Percentiles rank a stretch among this genome's conserved stretches.
phyloP scores from a whole-genome alignment of 2,113 vertebrate species.

The Eptesicus fuscus region DNA sequence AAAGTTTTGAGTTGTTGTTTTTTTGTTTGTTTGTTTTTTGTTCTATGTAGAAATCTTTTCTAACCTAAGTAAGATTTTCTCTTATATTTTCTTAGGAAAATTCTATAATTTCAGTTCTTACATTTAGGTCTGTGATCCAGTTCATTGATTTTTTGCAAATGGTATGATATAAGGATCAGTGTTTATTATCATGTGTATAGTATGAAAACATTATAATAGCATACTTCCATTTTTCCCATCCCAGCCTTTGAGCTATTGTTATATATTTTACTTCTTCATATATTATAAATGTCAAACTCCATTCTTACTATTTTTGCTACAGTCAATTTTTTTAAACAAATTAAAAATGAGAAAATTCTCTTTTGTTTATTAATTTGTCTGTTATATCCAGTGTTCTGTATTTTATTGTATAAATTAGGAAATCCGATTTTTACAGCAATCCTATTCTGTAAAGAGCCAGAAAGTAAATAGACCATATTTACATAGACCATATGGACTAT shows the following conservation, averaged over 20 bases:
- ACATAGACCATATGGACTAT: neutral
- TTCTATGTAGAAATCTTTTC: neutral
- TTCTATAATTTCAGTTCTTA: neutral
- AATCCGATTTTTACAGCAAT: neutral
- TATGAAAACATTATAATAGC: neutral
- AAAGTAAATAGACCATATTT: neutral
- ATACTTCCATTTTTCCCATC: neutral
- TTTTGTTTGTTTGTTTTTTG: neutral
- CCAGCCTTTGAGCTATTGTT: neutral
- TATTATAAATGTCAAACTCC: neutral
- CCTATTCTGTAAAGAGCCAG: neutral
- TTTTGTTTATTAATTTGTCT: neutral
- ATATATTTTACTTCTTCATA: neutral
- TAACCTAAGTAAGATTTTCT: neutral
- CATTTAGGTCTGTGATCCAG: too few relatives aligned
- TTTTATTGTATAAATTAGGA: neutral
- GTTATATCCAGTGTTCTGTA: neutral
- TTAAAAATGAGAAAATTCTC: neutral
- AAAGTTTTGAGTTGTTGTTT: neutral
- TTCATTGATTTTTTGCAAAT: too few relatives aligned
- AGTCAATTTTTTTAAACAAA: neutral
- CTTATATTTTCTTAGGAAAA: neutral
- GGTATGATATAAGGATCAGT: too few relatives aligned
- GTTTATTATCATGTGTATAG: neutral
- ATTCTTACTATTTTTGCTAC: neutral